These are phyloP conservation scores for Netelia fuscicornis DNA, from an alignment of 2,888 invertebrate genomes.

Conservation along the genomic window DNA sequence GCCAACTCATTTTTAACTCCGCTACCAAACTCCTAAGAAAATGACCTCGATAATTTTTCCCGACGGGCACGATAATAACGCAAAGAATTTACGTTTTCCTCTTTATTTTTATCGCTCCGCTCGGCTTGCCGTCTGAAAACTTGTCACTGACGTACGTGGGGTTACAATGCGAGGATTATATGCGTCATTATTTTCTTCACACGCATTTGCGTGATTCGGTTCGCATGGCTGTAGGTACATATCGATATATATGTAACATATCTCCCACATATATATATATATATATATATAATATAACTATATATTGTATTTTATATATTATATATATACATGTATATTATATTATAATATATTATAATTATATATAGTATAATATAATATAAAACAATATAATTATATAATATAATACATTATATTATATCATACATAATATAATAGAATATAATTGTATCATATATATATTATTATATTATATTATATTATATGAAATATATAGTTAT, in stretches of 20 bases:
- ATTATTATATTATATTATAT: no score
- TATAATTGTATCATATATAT: no score
- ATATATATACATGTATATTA: no score
- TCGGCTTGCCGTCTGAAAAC: neutral
- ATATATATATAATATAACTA: no score
- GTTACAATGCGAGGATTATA: neutral
- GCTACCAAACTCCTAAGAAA: neutral
- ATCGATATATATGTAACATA: neutral
- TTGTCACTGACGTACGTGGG: neutral
- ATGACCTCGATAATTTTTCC: conserved; percentile 12
- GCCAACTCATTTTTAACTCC: neutral
- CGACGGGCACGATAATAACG: neutral
- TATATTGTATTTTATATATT: no score
- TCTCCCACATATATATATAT: no score
- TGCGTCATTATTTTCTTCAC: conserved; percentile 33
- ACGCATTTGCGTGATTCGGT: conserved; percentile 19
- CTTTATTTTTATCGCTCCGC: neutral
- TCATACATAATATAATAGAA: no score
- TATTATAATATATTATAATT: no score
- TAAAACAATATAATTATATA: no score
- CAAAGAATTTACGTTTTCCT: neutral
- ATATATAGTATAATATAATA: no score
- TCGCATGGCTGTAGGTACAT: neutral
- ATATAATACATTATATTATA: no score
- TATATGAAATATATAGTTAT: no score